A percentile compares a stretch with the other conserved stretches of the same genome.
Evolutionary conservation across 2,113 vertebrate genomes (phyloP).

Genomic region (Sarotherodon lohbergeri): DNA sequence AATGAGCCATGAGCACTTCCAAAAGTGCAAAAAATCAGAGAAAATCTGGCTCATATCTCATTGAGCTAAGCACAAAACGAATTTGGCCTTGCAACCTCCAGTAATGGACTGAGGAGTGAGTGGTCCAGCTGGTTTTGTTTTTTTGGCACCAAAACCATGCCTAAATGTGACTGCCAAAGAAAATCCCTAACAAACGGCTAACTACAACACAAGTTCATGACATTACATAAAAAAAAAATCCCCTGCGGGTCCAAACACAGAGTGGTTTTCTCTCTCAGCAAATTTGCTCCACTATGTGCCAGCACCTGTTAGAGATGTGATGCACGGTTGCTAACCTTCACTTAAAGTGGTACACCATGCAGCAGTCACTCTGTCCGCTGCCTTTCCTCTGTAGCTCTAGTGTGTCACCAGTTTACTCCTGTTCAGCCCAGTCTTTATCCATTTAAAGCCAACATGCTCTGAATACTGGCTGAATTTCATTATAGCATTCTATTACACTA

Average conservation of each 20-base stretch:
- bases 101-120: conserved; percentile 32
- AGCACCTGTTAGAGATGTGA: neutral
- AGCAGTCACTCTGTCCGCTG: neutral
- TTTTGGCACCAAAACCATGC: conserved; percentile 19
- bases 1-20: conserved; percentile 3
- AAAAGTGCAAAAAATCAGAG: neutral
- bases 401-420: conserved; percentile 12
- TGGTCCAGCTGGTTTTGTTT: conserved; percentile 19
- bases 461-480: conserved; percentile 70
- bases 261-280: conserved; percentile 5
- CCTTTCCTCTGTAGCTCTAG: neutral
- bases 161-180: conserved; percentile 25
- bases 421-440: conserved; percentile 29
- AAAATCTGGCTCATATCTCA: conserved; percentile 6
- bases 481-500: conserved; percentile 65
- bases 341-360: conserved; percentile 25
- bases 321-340: neutral
- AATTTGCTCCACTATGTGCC: neutral
- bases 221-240: conserved; percentile 17
- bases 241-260: neutral
- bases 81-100: conserved; percentile 27
- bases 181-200: conserved; percentile 27
- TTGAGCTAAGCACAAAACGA: conserved; percentile 22
- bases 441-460: conserved; percentile 50
- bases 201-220: conserved; percentile 31